phyloP scores from a whole-genome alignment of 2,888 invertebrate species.

The Zaprionus lineosus region DNA sequence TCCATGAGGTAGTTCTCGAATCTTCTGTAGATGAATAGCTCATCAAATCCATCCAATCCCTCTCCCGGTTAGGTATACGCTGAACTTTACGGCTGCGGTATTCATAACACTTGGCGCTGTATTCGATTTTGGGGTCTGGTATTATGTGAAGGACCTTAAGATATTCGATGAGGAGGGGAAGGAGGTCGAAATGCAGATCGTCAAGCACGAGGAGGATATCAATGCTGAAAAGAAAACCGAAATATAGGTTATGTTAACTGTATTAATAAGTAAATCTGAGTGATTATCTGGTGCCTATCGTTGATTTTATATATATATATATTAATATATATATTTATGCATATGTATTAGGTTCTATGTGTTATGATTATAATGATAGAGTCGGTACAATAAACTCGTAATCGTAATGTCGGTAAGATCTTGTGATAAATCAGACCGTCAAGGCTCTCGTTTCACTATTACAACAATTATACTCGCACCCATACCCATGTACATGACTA shows the following conservation, averaged over 20 bases:
- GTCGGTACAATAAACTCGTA: slow-evolving; percentile 39
- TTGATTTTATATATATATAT: slow-evolving; percentile 27
- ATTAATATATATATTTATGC: slow-evolving; percentile 1
- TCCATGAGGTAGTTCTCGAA: slow-evolving; percentile 82
- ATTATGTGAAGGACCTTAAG: slow-evolving; percentile 87
- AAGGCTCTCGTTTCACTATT: slow-evolving; percentile 33
- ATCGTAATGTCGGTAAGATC: slow-evolving; percentile 35
- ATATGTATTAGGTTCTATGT: slow-evolving; percentile 22
- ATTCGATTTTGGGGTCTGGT: slow-evolving; percentile 88
- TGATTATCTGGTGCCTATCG: slow-evolving; percentile 58
- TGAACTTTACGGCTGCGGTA: slow-evolving; percentile 87
- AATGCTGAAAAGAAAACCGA: slow-evolving; percentile 80
- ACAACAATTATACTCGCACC: slow-evolving; percentile 3
- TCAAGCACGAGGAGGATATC: slow-evolving; percentile 80
- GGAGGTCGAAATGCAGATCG: slow-evolving; percentile 80
- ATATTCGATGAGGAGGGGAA: slow-evolving; percentile 87
- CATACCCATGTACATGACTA: too few species aligned
- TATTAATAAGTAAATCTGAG: slow-evolving; percentile 50
- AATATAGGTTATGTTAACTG: slow-evolving; percentile 67
- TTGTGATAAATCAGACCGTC: slow-evolving; percentile 50
- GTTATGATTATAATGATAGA: slow-evolving; percentile 25
- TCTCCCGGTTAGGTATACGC: slow-evolving; percentile 83
- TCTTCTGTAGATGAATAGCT: too few species aligned
- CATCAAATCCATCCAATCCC: background rate
- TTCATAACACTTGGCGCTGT: slow-evolving; percentile 86